A percentile compares a stretch with the other conserved stretches of the same genome.
These are phyloP conservation scores for Calidris pygmaea DNA, from an alignment of 2,113 vertebrate genomes.

Conservation along the genomic window DNA sequence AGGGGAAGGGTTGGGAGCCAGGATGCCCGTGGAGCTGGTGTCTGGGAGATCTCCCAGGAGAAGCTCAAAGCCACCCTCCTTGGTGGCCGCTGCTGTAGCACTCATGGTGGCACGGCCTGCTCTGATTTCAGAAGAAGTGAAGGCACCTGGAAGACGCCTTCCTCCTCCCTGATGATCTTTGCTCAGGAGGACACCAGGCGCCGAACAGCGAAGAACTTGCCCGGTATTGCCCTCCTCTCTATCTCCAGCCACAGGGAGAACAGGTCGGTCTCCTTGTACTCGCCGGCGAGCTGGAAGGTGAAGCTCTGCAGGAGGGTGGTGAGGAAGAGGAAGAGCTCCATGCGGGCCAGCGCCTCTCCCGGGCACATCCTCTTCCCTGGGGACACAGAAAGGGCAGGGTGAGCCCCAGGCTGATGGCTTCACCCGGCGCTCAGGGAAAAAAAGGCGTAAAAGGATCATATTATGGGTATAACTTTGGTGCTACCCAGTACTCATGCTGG, in stretches of 20 bases:
- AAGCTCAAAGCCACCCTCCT: background rate
- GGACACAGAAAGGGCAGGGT: background rate
- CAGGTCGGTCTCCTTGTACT: background rate
- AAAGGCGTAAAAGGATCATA: fast-evolving
- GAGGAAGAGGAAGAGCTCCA: conserved; percentile 64
- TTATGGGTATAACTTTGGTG: background rate
- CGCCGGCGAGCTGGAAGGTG: background rate
- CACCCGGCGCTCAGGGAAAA: fast-evolving
- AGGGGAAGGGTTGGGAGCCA: background rate
- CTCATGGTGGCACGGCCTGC: fast-evolving
- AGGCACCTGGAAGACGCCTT: background rate
- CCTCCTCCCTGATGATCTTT: fast-evolving
- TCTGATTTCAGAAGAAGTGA: background rate
- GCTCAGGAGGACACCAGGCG: background rate
- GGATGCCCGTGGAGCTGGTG: background rate
- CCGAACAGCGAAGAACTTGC: background rate
- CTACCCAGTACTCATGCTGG: fast-evolving
- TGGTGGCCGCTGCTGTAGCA: background rate
- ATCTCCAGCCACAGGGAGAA: background rate
- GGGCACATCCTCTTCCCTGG: conserved; percentile 60
- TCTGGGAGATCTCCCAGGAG: background rate
- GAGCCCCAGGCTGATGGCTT: background rate
- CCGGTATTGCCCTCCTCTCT: fast-evolving
- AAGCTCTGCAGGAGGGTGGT: conserved; percentile 58
- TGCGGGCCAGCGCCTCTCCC: conserved; percentile 44